Conservation (phyloP, 2,888 invertebrate species). For the Neuroscelio doddi region DNA sequence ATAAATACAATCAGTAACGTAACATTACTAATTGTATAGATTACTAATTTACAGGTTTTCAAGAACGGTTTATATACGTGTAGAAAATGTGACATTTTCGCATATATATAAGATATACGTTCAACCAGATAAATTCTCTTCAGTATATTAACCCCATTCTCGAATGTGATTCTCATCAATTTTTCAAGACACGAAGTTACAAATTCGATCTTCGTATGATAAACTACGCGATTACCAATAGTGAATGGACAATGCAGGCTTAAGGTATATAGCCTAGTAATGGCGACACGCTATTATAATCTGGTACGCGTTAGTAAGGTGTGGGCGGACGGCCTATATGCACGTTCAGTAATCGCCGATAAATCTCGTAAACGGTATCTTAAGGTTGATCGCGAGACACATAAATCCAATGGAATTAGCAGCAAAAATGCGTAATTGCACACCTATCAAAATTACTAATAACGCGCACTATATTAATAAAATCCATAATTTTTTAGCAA, state of each 20-base stretch:
- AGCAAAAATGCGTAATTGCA: slow-evolving; percentile 29
- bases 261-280: slow-evolving; percentile 33
- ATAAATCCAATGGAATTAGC: slow-evolving; percentile 21
- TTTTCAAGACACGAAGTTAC: slow-evolving; percentile 31
- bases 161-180: slow-evolving; percentile 19
- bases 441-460: too few species aligned
- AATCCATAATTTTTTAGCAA: too few species aligned
- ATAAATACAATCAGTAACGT: too few species aligned
- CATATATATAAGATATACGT: too few species aligned
- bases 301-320: slow-evolving; percentile 12
- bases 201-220: slow-evolving; percentile 32
- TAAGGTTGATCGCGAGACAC: slow-evolving; percentile 31
- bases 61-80: too few species aligned
- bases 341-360: slow-evolving; percentile 33
- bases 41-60: too few species aligned
- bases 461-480: too few species aligned
- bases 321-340: slow-evolving; percentile 38
- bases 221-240: slow-evolving; percentile 28
- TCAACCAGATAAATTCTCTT: too few species aligned
- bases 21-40: too few species aligned
- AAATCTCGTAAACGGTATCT: slow-evolving; percentile 39
- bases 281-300: slow-evolving; percentile 34
- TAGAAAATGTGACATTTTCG: too few species aligned
- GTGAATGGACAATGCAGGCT: slow-evolving; percentile 24
- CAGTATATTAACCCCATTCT: too few species aligned